Percentiles rank a stretch among this genome's conserved stretches.
Evolutionary conservation across 1,140 invertebrate species (phyloP).

Genomic region (Medauroidea extradentata): DNA sequence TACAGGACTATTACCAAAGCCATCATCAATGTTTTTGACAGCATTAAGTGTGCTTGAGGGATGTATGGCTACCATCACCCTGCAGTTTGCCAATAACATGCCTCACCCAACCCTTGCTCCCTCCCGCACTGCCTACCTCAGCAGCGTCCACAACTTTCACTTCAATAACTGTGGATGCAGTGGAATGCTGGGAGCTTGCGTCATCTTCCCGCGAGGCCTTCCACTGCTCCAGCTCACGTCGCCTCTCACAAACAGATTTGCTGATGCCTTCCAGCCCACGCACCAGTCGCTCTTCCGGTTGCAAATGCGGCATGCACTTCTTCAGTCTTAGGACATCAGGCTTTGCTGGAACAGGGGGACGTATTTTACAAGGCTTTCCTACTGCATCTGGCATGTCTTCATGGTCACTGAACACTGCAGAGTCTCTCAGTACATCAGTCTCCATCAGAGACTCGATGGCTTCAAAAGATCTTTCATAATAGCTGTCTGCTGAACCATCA

Average conservation of each 20-base stretch:
- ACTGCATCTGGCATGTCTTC: conserved; percentile 44
- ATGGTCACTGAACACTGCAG: conserved; percentile 76
- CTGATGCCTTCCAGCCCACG: conserved; percentile 21
- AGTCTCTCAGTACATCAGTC: conserved; percentile 71
- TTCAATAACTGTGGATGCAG: conserved; percentile 45
- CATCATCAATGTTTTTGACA: too few relatives aligned
- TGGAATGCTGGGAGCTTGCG: conserved; percentile 43
- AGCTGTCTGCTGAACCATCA: conserved; percentile 55
- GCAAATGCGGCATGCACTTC: conserved; percentile 15
- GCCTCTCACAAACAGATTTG: conserved; percentile 30
- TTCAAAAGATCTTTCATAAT: conserved; percentile 71
- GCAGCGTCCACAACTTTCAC: conserved; percentile 21
- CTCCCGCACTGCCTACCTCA: conserved; percentile 16
- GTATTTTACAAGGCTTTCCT: conserved; percentile 28
- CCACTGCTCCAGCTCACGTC: conserved; percentile 33
- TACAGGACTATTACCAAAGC: too few relatives aligned
- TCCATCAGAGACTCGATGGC: conserved; percentile 57
- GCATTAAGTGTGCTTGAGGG: too few relatives aligned
- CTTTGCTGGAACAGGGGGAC: conserved; percentile 43
- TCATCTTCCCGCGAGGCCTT: conserved; percentile 37
- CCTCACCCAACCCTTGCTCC: conserved; percentile 47
- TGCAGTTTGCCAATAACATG: conserved; percentile 49
- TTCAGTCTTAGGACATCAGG: conserved; percentile 14
- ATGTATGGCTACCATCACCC: conserved; percentile 15
- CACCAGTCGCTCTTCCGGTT: background rate